Evolutionary conservation across 2,888 invertebrate genomes (phyloP).

Genomic region (Mycogona germanica): DNA sequence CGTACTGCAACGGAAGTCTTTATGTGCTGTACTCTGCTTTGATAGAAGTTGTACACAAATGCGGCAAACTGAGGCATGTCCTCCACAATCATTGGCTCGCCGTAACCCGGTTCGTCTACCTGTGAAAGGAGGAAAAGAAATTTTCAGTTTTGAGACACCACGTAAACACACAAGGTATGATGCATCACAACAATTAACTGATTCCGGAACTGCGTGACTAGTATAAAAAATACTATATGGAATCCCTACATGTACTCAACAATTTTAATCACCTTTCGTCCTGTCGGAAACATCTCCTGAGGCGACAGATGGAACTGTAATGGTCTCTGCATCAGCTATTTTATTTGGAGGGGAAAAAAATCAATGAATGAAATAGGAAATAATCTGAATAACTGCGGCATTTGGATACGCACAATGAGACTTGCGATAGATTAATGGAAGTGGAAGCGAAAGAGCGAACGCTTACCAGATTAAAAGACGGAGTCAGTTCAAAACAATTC

Average conservation of each 20-base stretch:
- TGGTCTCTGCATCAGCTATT: slow-evolving; percentile 66
- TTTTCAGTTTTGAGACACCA: neutral
- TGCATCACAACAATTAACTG: no score
- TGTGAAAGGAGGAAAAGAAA: neutral
- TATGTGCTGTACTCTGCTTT: no score
- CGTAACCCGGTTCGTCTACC: slow-evolving; percentile 9
- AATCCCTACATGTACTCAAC: neutral
- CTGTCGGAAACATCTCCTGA: slow-evolving; percentile 60
- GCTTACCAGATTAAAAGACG: slow-evolving; percentile 76
- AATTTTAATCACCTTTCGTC: slow-evolving; percentile 36
- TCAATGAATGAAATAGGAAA: no score
- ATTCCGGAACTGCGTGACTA: no score
- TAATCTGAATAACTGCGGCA: no score
- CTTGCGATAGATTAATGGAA: neutral
- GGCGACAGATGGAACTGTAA: slow-evolving; percentile 64
- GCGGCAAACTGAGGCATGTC: slow-evolving; percentile 94
- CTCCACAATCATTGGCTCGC: slow-evolving; percentile 47
- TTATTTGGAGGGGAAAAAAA: no score
- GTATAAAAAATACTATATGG: slow-evolving; percentile 3
- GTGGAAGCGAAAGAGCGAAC: neutral
- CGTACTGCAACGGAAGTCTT: no score
- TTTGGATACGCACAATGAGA: slow-evolving; percentile 17
- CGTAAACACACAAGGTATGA: neutral
- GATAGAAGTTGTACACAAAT: slow-evolving; percentile 87
- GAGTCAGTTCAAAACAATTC: slow-evolving; percentile 93